Percentiles rank a stretch among this genome's conserved stretches.
These are phyloP conservation scores for Plectropomus leopardus DNA, from an alignment of 2,113 vertebrate genomes.

Conservation along the genomic window DNA sequence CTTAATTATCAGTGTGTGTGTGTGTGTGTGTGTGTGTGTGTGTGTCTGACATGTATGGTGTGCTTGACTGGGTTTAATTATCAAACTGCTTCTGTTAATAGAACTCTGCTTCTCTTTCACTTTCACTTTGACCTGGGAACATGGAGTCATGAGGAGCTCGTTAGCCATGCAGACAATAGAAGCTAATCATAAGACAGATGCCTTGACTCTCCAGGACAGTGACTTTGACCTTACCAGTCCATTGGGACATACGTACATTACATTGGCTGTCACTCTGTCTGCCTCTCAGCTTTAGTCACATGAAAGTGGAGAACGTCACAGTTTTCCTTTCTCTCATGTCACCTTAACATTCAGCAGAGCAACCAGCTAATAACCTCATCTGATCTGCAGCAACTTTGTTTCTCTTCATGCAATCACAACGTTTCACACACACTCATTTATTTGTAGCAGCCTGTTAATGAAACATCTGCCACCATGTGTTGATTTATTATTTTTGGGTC, in stretches of 20 bases:
- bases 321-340: background rate
- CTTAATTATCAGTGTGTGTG: conserved; percentile 19
- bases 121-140: conserved; percentile 5
- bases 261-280: background rate
- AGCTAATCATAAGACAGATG: conserved; percentile 6
- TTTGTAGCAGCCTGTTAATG: too few relatives aligned
- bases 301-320: background rate
- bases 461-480: too few relatives aligned
- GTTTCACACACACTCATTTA: too few relatives aligned
- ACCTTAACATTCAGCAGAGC: background rate
- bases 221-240: conserved; percentile 20
- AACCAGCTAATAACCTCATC: too few relatives aligned
- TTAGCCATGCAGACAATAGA: conserved; percentile 10
- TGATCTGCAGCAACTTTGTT: background rate
- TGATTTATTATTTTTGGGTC: too few relatives aligned
- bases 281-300: conserved; percentile 4
- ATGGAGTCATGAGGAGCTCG: conserved; percentile 6
- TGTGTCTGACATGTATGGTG: conserved; percentile 5
- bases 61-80: conserved; percentile 36
- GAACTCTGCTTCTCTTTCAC: conserved; percentile 28
- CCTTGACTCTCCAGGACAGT: background rate
- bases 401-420: background rate
- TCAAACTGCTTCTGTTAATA: conserved; percentile 21
- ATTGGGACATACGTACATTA: conserved; percentile 2
- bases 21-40: background rate